These are phyloP conservation scores for Morbakka virulenta DNA, from an alignment of 30 jellyfish, hydroid and myxozoan genomes.

Conservation along the genomic window DNA sequence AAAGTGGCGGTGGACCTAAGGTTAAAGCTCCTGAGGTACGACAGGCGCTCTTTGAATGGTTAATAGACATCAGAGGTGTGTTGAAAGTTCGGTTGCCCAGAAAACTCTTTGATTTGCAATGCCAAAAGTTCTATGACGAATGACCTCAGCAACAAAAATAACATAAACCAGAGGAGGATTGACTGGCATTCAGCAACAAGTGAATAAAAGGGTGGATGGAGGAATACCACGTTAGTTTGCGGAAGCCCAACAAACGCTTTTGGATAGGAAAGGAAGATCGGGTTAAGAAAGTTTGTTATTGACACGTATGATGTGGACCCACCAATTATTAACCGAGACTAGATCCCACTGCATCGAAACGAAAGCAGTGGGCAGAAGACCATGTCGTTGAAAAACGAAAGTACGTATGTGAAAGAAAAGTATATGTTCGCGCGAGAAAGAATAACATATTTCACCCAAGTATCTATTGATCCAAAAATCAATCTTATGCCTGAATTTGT, in stretches of 20 bases:
- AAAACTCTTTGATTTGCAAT: too few relatives aligned
- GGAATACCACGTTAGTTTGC: too few relatives aligned
- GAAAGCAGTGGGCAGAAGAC: conserved; percentile 32
- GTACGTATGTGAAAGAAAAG: conserved; percentile 55
- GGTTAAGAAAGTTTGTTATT: conserved; percentile 31
- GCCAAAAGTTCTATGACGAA: too few relatives aligned
- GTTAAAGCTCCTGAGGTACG: conserved; percentile 44
- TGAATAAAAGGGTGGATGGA: conserved; percentile 64
- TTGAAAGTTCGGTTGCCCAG: too few relatives aligned
- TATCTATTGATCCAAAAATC: neutral
- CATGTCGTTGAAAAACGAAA: too few relatives aligned
- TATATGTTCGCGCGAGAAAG: conserved; percentile 57
- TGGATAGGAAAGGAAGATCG: conserved; percentile 50
- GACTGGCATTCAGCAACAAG: conserved; percentile 17
- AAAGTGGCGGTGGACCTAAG: conserved; percentile 29
- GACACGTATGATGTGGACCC: conserved; percentile 69
- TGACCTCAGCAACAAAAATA: too few relatives aligned
- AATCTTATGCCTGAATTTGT: conserved; percentile 41
- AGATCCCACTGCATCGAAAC: conserved; percentile 64
- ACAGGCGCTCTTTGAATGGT: conserved; percentile 38
- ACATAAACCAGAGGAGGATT: neutral
- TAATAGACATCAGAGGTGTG: conserved; percentile 61
- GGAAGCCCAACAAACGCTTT: conserved; percentile 68
- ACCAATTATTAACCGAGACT: conserved; percentile 73
- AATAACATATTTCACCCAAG: conserved; percentile 31